phyloP scores from a whole-genome alignment of 2,888 invertebrate species.

The Caenorhabditis auriculariae region DNA sequence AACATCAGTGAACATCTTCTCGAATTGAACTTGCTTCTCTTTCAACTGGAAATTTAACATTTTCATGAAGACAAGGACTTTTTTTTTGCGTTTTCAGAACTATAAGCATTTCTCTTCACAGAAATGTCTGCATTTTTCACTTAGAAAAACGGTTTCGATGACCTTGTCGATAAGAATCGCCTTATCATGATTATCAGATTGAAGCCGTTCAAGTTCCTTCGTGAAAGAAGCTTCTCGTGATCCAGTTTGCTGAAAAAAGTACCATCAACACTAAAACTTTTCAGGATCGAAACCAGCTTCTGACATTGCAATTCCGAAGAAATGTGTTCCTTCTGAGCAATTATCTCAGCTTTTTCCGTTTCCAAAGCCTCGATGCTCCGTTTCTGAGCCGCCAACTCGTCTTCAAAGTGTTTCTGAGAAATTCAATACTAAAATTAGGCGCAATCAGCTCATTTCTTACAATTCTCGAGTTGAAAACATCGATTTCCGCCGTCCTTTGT shows the following conservation, averaged over 20 bases:
- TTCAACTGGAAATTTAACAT: slow-evolving; percentile 10
- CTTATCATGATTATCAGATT: too few relatives aligned
- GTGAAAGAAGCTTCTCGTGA: too few relatives aligned
- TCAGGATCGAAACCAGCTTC: slow-evolving; percentile 8
- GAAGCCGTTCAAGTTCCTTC: too few relatives aligned
- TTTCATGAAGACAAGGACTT: neutral
- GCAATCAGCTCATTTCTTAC: slow-evolving; percentile 3
- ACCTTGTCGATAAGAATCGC: too few relatives aligned
- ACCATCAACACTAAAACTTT: too few relatives aligned
- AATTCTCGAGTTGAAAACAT: slow-evolving; percentile 24
- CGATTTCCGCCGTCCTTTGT: slow-evolving; percentile 17
- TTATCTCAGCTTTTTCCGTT: slow-evolving; percentile 23
- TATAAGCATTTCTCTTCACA: neutral
- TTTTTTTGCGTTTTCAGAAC: neutral
- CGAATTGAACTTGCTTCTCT: slow-evolving; percentile 12
- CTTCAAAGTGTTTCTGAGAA: slow-evolving; percentile 22
- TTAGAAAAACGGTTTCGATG: too few relatives aligned
- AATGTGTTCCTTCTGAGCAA: slow-evolving; percentile 10
- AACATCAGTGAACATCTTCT: slow-evolving; percentile 25
- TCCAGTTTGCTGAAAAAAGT: too few relatives aligned
- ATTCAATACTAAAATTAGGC: too few relatives aligned
- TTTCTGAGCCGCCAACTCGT: slow-evolving; percentile 22
- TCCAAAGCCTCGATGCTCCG: slow-evolving; percentile 26
- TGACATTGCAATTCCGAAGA: slow-evolving; percentile 13
- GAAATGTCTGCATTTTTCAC: too few relatives aligned